Evolutionary conservation across 2,113 vertebrate species (phyloP).

Genomic region (Talpa occidentalis): DNA sequence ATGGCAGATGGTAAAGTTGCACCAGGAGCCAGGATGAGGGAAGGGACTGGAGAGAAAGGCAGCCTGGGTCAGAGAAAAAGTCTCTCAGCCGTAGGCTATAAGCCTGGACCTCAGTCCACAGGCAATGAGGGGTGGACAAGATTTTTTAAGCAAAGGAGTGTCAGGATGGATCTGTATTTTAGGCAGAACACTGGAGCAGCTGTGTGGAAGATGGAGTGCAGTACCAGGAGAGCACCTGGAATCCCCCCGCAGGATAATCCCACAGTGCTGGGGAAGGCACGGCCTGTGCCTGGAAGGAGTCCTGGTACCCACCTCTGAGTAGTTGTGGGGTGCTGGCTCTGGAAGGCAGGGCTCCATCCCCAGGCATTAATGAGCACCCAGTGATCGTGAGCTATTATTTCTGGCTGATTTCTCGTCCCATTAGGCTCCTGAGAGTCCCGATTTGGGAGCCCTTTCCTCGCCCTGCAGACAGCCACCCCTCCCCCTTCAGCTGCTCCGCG

Average conservation of each 20-base stretch:
- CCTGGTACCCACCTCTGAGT: too few species aligned
- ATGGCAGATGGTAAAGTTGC: neutral
- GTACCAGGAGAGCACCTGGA: neutral
- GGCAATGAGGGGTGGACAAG: neutral
- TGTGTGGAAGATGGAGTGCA: neutral
- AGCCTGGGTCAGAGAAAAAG: neutral
- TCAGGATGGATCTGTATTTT: neutral
- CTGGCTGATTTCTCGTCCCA: neutral
- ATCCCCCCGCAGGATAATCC: neutral
- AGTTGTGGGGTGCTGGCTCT: neutral
- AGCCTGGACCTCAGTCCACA: neutral
- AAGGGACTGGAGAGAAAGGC: neutral
- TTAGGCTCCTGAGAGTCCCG: slow-evolving; percentile 21
- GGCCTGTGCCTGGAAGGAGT: neutral
- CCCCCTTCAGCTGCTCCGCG: slow-evolving; percentile 69
- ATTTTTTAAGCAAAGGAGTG: neutral
- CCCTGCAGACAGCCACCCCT: slow-evolving; percentile 74
- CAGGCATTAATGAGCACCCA: neutral
- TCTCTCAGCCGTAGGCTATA: neutral
- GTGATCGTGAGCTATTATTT: neutral
- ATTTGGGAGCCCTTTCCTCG: slow-evolving; percentile 73
- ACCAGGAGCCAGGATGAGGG: neutral
- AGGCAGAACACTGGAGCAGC: neutral
- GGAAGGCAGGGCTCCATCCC: neutral
- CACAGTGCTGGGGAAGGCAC: neutral